Evolutionary conservation across 2,113 vertebrate species (phyloP), one percentile per base, ranked within the genome.

Genomic region (Zosterops japonicus): DNA sequence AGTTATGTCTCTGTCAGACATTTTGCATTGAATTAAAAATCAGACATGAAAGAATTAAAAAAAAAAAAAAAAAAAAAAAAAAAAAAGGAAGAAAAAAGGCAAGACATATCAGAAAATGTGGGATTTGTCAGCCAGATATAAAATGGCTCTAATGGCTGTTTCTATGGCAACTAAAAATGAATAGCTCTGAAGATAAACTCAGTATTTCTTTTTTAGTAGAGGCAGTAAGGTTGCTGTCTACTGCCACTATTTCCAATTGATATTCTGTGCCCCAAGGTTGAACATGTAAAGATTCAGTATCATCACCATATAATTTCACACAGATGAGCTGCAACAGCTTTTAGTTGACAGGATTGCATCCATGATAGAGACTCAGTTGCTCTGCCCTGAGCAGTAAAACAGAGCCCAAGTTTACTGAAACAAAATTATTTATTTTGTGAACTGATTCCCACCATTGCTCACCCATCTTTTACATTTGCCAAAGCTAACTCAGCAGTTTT

Each of bases 111-210:
- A 88, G 89, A 85, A 95, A 86, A 87, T 31, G 17, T 64, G 68
- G 28, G 18, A 27, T 67, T 90, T 91, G 81, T 86, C 90, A 95
- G 80, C 39, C 36, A 76, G 67, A 83, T 93, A 88, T 41, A 80
- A 93, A 95, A 89, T 82, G 46, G 23, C 35, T 88, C 67, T 91
- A 96, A 87, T 93, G 46, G 42, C 33, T 74, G 91, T 96, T 94
- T 96, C 95, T 89, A 87, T 96, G 94, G 79, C 63, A 96, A 96
- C 94, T 56, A 77, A 91, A 95, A 93, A 90, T 65, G 56, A 94
- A 76, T 71, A 23, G 11, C 46, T 84, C n/a, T 72, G 61, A 85
- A 85, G 84, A 85, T 42, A 90, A 96, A 79, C 50, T 72, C 14
- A 4, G 21, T 53, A 5, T 57, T 35, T 42, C 24, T 67, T 82